Percentiles rank a stretch among this genome's conserved stretches.
Conservation (phyloP, 2,888 invertebrate genomes). For the Apoderus coryli region DNA sequence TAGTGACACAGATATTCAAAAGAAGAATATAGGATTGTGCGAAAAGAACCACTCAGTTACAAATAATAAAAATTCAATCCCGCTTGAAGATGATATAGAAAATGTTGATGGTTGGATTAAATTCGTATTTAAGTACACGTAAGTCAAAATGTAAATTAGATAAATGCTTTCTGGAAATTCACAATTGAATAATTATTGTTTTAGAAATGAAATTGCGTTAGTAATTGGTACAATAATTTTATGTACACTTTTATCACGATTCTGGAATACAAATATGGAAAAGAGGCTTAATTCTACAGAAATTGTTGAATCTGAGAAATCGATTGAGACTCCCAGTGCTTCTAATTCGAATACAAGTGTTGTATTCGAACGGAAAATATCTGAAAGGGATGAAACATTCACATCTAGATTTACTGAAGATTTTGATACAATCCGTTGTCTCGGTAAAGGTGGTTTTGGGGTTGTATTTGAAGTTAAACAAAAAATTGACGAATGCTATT, state of each 20-base stretch:
- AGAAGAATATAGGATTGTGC: too few relatives aligned
- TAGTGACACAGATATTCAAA: conserved; percentile 30
- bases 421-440: conserved; percentile 65
- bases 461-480: conserved; percentile 91
- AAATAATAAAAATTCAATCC: conserved; percentile 9
- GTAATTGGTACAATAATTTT: conserved; percentile 16
- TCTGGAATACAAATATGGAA: conserved; percentile 16
- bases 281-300: too few relatives aligned
- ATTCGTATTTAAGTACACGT: conserved; percentile 4
- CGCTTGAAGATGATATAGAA: conserved; percentile 7
- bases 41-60: conserved; percentile 7
- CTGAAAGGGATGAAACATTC: too few relatives aligned
- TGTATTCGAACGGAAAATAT: too few relatives aligned
- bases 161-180: too few relatives aligned
- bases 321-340: too few relatives aligned
- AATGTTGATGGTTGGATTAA: conserved; percentile 8
- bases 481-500: conserved; percentile 84
- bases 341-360: too few relatives aligned
- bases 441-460: conserved; percentile 90
- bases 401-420: conserved; percentile 65
- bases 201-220: conserved; percentile 16
- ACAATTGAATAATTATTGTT: too few relatives aligned
- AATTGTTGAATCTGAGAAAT: conserved; percentile 21
- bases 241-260: conserved; percentile 15
- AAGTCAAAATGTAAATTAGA: too few relatives aligned